A percentile compares a stretch with the other conserved stretches of the same genome.
Conservation (phyloP, 2,113 vertebrate species). For the Myiagra hebetior region DNA sequence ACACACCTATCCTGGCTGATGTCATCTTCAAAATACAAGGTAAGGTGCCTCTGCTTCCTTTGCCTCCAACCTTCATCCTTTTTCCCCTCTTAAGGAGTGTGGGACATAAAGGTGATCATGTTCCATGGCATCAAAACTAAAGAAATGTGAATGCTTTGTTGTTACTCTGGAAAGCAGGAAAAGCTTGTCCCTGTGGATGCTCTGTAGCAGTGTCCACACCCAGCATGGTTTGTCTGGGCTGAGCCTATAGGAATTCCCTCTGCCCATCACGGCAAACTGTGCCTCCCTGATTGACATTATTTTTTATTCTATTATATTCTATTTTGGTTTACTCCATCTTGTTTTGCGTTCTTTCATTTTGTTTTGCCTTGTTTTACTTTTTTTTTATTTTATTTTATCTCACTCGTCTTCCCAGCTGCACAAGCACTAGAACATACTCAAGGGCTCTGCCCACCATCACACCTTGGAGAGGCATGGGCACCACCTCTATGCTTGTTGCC, state of each 20-base stretch:
- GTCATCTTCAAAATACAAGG: constrained; percentile 98
- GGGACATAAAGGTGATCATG: not conserved
- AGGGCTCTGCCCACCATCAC: not conserved
- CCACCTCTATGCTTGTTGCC: rapidly evolving
- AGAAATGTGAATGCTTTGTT: not conserved
- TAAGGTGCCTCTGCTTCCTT: not conserved
- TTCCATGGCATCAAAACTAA: not conserved
- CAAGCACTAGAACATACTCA: rapidly evolving
- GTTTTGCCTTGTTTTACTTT: not conserved
- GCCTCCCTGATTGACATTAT: not conserved
- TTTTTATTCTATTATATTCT: not conserved
- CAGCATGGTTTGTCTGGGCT: not conserved
- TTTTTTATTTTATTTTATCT: not conserved
- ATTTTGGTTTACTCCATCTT: not conserved
- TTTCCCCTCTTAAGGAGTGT: not conserved
- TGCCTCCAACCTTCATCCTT: not conserved
- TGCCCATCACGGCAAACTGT: rapidly evolving
- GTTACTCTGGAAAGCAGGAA: not conserved
- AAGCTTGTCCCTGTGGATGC: not conserved
- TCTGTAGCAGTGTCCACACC: too few relatives aligned
- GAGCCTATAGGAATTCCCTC: rapidly evolving
- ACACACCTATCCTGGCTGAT: constrained; percentile 90
- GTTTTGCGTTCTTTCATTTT: not conserved
- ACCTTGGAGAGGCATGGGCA: rapidly evolving
- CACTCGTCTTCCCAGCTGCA: not conserved